phyloP scores from a whole-genome alignment of 2,113 vertebrate species.

The Petromus typicus region DNA sequence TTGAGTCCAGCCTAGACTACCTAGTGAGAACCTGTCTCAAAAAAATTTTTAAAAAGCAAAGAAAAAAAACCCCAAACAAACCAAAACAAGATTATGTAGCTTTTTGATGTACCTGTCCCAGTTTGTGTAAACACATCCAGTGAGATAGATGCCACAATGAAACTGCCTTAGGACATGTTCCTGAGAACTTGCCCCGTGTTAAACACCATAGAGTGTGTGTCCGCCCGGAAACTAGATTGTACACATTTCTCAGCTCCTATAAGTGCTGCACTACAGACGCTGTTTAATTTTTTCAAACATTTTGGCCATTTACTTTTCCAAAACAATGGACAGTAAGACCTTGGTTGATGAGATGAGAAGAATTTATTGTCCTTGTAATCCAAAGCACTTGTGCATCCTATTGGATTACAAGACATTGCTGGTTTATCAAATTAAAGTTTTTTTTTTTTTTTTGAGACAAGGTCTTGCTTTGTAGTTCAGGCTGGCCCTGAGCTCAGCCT shows the following conservation, averaged over 20 bases:
- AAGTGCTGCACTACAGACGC: not conserved
- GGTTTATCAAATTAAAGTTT: too few relatives aligned
- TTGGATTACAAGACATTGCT: too few relatives aligned
- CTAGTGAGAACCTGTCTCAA: not conserved
- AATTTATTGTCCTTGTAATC: too few relatives aligned
- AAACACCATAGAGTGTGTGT: not conserved
- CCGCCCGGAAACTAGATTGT: not conserved
- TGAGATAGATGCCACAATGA: not conserved
- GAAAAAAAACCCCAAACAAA: not conserved
- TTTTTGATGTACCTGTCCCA: not conserved
- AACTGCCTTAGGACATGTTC: not conserved
- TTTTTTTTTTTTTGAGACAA: too few relatives aligned
- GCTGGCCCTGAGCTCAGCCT: too few relatives aligned
- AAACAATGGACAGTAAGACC: not conserved
- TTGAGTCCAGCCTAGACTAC: not conserved
- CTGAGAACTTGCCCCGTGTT: not conserved
- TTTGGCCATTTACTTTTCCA: not conserved
- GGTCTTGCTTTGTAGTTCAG: too few relatives aligned
- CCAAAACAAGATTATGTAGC: not conserved
- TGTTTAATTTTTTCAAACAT: not conserved
- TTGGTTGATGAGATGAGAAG: too few relatives aligned
- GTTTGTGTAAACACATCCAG: too few relatives aligned
- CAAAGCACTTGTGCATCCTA: too few relatives aligned
- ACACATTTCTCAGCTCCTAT: not conserved
- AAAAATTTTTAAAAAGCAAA: too few relatives aligned